Evolutionary conservation across 2,797 vertebrate species (phyloP), one percentile per base, ranked within the genome.

Genomic region (Heterohyrax brucei): DNA sequence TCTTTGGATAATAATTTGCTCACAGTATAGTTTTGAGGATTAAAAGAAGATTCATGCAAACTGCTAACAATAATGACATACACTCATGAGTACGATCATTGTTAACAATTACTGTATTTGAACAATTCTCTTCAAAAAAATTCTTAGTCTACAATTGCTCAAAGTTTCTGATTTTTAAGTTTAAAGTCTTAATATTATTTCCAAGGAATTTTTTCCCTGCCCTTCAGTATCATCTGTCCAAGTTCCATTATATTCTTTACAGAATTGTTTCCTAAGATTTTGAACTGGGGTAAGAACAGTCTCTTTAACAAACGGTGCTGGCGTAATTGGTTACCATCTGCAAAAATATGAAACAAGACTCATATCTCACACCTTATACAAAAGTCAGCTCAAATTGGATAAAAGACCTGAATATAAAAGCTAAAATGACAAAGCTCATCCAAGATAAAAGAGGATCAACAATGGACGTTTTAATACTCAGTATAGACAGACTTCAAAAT

Each of bases 171-270:
- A 62, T 66, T 33, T 75, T 89, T 92, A 83, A 75, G 24, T 56
- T 79, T 39, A 39, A 85, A 33, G 5, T 86, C 72, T 93, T 64
- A 70, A 76, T 76, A 73, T 93, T 86, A 68, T 78, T 44, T 59
- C 26, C 9, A 28, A 56, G 78, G 12, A 26, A n/a, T n/a, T 56
- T 1, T 86, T 46, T 64, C 73, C 9, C 87, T 94, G n/a, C n/a
- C n/a, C 9, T 75, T 80, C 72, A 56, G 22, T 82, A 30, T n/a
- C 21, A 4, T 91, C 3, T 78, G 10, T 86, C 62, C 73, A 79
- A 62, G 79, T 72, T 62, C 56, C 46, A 28, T 82, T 39, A 50
- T 66, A 5, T 26, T 77, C 33, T 80, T 72, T 64, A 8, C 7
- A 84, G 22, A 88, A 50, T 86, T 22, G 8, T 78, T 46, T 81